Conservation (phyloP, 2,797 vertebrate genomes). For the Leucoraja ocellata region DNA sequence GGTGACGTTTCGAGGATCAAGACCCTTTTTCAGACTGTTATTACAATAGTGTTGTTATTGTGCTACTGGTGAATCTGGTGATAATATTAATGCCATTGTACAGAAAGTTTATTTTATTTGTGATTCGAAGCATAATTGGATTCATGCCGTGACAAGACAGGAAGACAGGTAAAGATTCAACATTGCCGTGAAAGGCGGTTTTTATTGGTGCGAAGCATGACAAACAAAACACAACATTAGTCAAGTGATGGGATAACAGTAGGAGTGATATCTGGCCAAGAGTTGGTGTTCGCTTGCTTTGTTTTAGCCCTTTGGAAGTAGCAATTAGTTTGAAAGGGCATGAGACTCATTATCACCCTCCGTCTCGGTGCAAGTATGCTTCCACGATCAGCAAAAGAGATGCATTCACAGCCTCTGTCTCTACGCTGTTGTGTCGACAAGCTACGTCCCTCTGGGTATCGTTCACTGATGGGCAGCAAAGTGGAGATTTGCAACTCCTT, state of each 20-base stretch:
- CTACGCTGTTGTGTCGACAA: not conserved
- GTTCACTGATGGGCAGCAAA: not conserved
- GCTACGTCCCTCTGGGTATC: not conserved
- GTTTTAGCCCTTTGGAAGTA: not conserved
- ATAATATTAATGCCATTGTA: not conserved
- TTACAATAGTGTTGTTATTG: not conserved
- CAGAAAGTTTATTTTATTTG: not conserved
- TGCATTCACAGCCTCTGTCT: not conserved
- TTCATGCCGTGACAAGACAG: not conserved
- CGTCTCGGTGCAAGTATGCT: not conserved
- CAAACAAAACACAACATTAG: slow-evolving; percentile 31
- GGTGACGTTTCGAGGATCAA: too few species aligned
- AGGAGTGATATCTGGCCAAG: not conserved
- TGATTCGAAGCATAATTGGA: not conserved
- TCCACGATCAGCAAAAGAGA: not conserved
- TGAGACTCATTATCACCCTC: not conserved
- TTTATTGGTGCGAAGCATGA: slow-evolving; percentile 32
- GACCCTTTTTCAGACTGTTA: too few species aligned
- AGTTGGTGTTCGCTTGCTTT: not conserved
- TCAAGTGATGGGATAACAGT: slow-evolving; percentile 12
- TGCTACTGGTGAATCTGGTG: not conserved
- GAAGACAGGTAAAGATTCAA: not conserved
- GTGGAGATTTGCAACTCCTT: not conserved
- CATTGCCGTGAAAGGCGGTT: slow-evolving; percentile 12
- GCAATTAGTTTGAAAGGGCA: not conserved